Evolutionary conservation across 1,140 invertebrate species (phyloP).

Genomic region (Agrypnia vestita): DNA sequence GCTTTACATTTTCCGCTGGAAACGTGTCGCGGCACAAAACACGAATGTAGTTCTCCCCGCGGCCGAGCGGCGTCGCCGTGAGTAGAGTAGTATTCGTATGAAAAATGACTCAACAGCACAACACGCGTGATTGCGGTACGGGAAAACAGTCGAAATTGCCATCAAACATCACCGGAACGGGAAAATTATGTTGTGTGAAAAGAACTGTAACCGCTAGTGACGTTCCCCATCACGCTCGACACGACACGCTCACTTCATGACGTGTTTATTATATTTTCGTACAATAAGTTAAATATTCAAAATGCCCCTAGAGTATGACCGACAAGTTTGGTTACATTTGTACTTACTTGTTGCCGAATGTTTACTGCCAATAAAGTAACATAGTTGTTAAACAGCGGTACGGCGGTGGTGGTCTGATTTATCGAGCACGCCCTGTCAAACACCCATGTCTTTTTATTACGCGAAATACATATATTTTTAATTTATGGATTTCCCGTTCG

Average conservation of each 20-base stretch:
- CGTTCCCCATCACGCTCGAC: constrained; percentile 47
- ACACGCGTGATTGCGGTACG: constrained; percentile 38
- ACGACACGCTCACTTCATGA: constrained; percentile 48
- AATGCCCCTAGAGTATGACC: not conserved
- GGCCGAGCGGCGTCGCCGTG: not conserved
- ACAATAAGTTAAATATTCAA: not conserved
- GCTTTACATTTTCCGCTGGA: not conserved
- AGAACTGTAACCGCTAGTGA: constrained; percentile 49
- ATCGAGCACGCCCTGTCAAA: not conserved
- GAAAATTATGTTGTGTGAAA: constrained; percentile 59
- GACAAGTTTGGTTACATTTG: not conserved
- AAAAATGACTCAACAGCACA: constrained; percentile 33
- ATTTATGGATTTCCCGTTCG: too few species aligned
- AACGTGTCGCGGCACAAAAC: constrained; percentile 11
- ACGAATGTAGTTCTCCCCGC: not conserved
- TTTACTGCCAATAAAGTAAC: constrained; percentile 31
- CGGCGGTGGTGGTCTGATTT: not conserved
- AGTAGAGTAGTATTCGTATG: not conserved
- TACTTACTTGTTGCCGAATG: constrained; percentile 23
- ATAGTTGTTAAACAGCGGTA: not conserved
- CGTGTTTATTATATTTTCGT: constrained; percentile 58
- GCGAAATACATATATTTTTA: too few species aligned
- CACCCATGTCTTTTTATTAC: too few species aligned
- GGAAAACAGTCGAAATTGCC: constrained; percentile 36
- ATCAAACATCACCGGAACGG: constrained; percentile 41